Conservation (phyloP, 2,888 invertebrate species). For the Pemphredon lugubris region DNA sequence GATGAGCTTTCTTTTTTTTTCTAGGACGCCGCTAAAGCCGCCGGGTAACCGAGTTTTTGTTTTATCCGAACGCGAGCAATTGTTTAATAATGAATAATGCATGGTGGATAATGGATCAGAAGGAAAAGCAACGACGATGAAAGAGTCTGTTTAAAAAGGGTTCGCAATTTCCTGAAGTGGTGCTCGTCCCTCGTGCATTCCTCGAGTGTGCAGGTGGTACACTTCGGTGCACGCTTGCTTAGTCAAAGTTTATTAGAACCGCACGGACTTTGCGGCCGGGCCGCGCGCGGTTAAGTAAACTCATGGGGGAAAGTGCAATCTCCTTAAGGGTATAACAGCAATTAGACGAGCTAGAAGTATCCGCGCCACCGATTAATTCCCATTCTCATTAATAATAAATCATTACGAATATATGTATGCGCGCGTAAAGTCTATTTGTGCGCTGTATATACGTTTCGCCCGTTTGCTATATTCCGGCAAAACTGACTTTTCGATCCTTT, state of each 20-base stretch:
- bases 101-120: conserved; percentile 61
- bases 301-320: conserved; percentile 16
- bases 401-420: neutral
- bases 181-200: conserved; percentile 47
- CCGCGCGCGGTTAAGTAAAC: conserved; percentile 31
- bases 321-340: conserved; percentile 30
- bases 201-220: conserved; percentile 48
- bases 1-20: no score
- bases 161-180: conserved; percentile 65
- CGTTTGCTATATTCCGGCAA: no score
- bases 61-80: conserved; percentile 29
- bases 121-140: conserved; percentile 50
- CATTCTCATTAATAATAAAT: conserved; percentile 23
- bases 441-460: no score
- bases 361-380: conserved; percentile 20
- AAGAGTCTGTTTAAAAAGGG: conserved; percentile 58
- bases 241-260: conserved; percentile 49
- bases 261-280: conserved; percentile 36
- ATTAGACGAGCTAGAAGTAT: conserved; percentile 15
- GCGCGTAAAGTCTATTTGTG: no score
- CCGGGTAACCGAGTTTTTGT: neutral
- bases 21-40: no score
- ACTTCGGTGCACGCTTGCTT: conserved; percentile 45
- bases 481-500: no score
- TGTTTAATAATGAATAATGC: conserved; percentile 61